Percentiles rank a stretch among this genome's conserved stretches.
These are phyloP conservation scores for Amblyopsis rosae DNA, from an alignment of 2,113 vertebrate species.

Conservation along the genomic window DNA sequence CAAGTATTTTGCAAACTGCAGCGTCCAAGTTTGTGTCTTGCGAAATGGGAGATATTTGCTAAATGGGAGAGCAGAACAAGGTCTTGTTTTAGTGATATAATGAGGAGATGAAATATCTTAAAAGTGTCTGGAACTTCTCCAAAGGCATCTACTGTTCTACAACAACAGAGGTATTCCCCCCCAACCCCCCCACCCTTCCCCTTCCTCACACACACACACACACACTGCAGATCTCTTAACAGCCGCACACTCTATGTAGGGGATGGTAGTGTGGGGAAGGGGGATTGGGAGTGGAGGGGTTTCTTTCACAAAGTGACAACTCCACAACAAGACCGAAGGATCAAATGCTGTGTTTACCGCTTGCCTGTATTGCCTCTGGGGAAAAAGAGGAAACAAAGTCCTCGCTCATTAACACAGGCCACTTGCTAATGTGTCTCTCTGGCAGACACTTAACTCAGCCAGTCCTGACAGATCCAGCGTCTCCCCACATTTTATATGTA, in stretches of 20 bases:
- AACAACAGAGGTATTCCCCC: conserved; percentile 14
- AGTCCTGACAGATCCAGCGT: conserved; percentile 60
- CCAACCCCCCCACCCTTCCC: neutral
- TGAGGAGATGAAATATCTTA: conserved; percentile 14
- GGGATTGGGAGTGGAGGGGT: conserved; percentile 26
- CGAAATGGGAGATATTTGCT: conserved; percentile 14
- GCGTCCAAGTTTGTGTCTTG: conserved; percentile 30
- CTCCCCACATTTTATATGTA: conserved; percentile 62
- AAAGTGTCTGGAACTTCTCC: conserved; percentile 21
- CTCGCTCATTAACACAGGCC: conserved; percentile 68
- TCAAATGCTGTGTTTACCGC: conserved; percentile 66
- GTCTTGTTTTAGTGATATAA: conserved; percentile 13
- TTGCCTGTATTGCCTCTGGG: conserved; percentile 52
- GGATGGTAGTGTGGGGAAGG: neutral
- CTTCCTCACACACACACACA: neutral
- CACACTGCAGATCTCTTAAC: conserved; percentile 13
- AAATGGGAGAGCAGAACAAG: conserved; percentile 4
- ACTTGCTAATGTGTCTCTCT: conserved; percentile 46
- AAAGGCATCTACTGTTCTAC: conserved; percentile 22
- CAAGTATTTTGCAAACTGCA: conserved; percentile 13
- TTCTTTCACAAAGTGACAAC: conserved; percentile 57
- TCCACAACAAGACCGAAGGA: conserved; percentile 54
- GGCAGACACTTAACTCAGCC: conserved; percentile 58
- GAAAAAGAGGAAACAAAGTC: conserved; percentile 49
- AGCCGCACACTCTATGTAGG: conserved; percentile 10